Percentiles rank a stretch among this genome's conserved stretches.
phyloP scores from a whole-genome alignment of 64 coral and sea anemone genomes.

The Hydrozoanthus tunicans region DNA sequence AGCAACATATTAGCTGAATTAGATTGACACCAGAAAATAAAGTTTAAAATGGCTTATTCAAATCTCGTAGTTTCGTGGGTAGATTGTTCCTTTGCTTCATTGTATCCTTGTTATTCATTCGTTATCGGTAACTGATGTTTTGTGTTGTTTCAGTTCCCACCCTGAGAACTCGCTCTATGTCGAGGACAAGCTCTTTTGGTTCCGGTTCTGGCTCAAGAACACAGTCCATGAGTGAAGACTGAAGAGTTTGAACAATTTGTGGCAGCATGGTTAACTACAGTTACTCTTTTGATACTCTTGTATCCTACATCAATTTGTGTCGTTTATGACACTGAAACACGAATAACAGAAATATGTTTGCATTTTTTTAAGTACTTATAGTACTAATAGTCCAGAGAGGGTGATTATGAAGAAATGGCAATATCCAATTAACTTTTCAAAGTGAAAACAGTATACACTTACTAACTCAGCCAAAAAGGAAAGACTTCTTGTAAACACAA shows the following conservation, averaged over 20 bases:
- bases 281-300: conserved; percentile 7
- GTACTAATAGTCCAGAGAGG: conserved; percentile 3
- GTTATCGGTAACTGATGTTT: not conserved
- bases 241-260: not conserved
- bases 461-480: not conserved
- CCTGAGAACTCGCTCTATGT: conserved; percentile 97
- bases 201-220: conserved; percentile 66
- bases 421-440: conserved; percentile 16
- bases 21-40: too few species aligned
- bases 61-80: too few species aligned
- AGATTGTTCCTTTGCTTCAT: not conserved
- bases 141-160: conserved; percentile 87
- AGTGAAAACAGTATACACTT: conserved; percentile 7
- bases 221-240: conserved; percentile 91
- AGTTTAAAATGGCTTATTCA: too few species aligned
- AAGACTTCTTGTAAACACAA: not conserved
- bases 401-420: not conserved
- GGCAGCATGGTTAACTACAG: not conserved
- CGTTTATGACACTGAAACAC: not conserved
- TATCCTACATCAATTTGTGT: not conserved
- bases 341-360: conserved; percentile 8
- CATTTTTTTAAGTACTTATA: not conserved
- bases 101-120: not conserved
- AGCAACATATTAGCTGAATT: too few species aligned
- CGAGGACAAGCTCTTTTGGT: conserved; percentile 73